Conservation (phyloP, 2,888 invertebrate species). For the Drosophila yooni region DNA sequence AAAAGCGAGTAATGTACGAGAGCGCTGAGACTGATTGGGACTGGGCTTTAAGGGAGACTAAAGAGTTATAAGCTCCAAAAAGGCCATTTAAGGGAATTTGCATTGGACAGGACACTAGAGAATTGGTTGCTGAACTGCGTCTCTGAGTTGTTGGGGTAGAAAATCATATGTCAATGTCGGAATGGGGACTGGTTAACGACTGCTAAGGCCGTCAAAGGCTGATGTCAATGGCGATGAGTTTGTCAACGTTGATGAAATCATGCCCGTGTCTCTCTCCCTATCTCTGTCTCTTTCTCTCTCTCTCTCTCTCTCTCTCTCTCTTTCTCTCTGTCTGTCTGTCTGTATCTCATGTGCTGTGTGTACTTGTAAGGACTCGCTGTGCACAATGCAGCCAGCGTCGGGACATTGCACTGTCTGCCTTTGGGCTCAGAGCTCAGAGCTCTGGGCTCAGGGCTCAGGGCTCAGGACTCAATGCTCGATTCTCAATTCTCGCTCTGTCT, state of each 20-base stretch:
- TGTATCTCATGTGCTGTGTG: slow-evolving; percentile 43
- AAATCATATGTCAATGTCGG: slow-evolving; percentile 68
- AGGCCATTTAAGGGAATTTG: slow-evolving; percentile 68
- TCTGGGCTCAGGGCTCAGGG: neutral
- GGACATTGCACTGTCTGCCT: slow-evolving; percentile 75
- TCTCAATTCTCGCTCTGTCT: slow-evolving; percentile 28
- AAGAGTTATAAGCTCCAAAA: slow-evolving; percentile 47
- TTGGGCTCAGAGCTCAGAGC: slow-evolving; percentile 27
- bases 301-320: neutral
- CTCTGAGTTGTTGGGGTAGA: slow-evolving; percentile 15
- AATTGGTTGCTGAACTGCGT: slow-evolving; percentile 3
- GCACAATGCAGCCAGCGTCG: slow-evolving; percentile 66
- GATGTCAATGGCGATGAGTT: slow-evolving; percentile 61
- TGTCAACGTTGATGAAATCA: slow-evolving; percentile 79
- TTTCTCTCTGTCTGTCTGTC: slow-evolving; percentile 6
- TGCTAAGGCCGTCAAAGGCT: slow-evolving; percentile 44
- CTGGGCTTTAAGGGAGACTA: neutral
- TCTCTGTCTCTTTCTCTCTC: slow-evolving; percentile 19
- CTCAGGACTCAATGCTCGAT: neutral
- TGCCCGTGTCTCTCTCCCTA: slow-evolving; percentile 37
- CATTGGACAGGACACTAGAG: slow-evolving; percentile 38
- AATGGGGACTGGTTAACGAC: slow-evolving; percentile 47
- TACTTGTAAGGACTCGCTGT: slow-evolving; percentile 74
- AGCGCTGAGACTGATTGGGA: neutral
- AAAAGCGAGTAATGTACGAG: neutral